Conservation (phyloP, 2,888 invertebrate genomes). For the Pseudoips prasinana region DNA sequence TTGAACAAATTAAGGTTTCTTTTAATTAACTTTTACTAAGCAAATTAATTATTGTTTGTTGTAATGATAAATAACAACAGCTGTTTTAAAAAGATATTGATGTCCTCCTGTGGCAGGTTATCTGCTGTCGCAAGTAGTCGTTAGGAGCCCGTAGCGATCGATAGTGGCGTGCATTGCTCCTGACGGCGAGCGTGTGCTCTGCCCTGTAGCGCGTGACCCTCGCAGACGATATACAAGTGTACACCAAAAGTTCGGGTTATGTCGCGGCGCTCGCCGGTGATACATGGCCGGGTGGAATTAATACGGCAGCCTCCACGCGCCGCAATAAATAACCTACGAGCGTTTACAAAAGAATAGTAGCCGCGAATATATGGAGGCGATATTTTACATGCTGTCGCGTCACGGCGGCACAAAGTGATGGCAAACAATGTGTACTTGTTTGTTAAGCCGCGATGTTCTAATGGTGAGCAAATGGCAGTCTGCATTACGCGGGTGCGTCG, state of each 20-base stretch:
- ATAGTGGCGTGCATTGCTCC: neutral
- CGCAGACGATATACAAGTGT: too few species aligned
- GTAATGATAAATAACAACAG: too few species aligned
- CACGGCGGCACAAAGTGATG: slow-evolving; percentile 9
- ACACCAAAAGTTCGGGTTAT: neutral
- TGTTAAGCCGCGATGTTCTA: too few species aligned
- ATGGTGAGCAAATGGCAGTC: too few species aligned
- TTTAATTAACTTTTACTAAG: too few species aligned
- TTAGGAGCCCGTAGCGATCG: neutral
- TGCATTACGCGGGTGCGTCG: too few species aligned
- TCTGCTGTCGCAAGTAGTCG: too few species aligned
- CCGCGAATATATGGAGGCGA: slow-evolving; percentile 19
- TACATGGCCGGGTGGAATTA: slow-evolving; percentile 14
- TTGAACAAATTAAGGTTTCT: too few species aligned
- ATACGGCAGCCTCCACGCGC: slow-evolving; percentile 6
- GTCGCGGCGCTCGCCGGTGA: neutral
- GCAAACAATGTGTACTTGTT: slow-evolving; percentile 13
- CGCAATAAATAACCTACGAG: slow-evolving; percentile 31
- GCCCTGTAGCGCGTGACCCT: neutral
- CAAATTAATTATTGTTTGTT: too few species aligned
- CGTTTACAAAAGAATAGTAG: slow-evolving; percentile 26
- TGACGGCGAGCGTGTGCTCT: neutral
- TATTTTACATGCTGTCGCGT: slow-evolving; percentile 11
- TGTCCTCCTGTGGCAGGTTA: too few species aligned
- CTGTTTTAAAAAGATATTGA: too few species aligned